Evolutionary conservation across 2,888 invertebrate species (phyloP).

Genomic region (Eupithecia exiguata): DNA sequence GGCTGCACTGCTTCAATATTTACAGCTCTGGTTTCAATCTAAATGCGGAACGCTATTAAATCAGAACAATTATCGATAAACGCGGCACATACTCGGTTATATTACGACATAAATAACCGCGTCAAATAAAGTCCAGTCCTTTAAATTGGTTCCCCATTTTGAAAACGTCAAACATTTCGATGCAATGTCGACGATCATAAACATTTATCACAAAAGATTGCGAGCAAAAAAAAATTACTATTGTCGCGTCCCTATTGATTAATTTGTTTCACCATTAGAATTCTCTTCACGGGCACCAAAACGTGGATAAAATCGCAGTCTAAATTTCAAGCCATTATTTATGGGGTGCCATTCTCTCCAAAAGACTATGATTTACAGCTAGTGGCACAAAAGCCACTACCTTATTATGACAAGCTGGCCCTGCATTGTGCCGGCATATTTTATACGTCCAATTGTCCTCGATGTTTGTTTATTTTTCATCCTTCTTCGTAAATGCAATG

Average conservation of each 20-base stretch:
- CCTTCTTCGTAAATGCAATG: constrained; percentile 80
- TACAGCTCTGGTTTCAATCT: constrained; percentile 63
- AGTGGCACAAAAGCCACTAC: constrained; percentile 76
- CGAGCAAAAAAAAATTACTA: constrained; percentile 64
- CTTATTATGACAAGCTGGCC: constrained; percentile 82
- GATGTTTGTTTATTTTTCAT: constrained; percentile 81
- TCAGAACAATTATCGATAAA: constrained; percentile 62
- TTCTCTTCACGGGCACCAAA: constrained; percentile 71
- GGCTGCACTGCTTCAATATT: constrained; percentile 70
- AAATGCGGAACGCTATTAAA: constrained; percentile 68
- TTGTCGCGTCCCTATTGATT: constrained; percentile 73
- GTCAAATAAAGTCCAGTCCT: constrained; percentile 35
- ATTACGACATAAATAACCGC: constrained; percentile 40
- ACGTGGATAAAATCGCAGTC: constrained; percentile 69
- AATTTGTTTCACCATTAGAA: constrained; percentile 78
- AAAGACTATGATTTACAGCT: constrained; percentile 82
- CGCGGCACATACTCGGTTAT: constrained; percentile 44
- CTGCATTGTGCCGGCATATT: constrained; percentile 78
- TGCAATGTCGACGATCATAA: constrained; percentile 54
- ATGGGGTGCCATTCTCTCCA: constrained; percentile 80
- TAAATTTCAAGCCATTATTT: constrained; percentile 77
- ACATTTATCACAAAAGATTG: constrained; percentile 57
- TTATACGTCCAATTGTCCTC: constrained; percentile 76
- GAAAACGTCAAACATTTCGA: constrained; percentile 47
- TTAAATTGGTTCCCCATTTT: constrained; percentile 53